Base-by-base conservation (phyloP, 2,113 vertebrate species). In the Tautogolabrus adspersus region DNA sequence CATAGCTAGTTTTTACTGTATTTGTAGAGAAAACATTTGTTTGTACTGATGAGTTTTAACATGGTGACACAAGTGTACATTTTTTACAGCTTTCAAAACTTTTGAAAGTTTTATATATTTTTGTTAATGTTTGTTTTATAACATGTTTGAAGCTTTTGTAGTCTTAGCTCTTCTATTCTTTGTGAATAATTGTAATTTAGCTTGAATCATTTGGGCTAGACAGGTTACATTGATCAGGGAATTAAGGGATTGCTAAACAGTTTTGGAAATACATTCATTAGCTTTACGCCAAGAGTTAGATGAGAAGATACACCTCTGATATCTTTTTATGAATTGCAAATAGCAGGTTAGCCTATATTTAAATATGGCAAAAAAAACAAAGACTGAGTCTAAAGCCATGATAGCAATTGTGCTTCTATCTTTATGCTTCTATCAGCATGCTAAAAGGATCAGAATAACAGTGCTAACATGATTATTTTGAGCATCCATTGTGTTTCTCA, bases 121-220 rank as follows among this genome's bases (percentile, higher is more conserved):
- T 94, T 93, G 72, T 91, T 90, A 86, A 92, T 88, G 82, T 86
- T 79, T 91, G 86, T 94, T 94, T 94, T 93, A 79, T 94, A 92
- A 90, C 62, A 82, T 82, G 44, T 76, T 56, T 34, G 70, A 89
- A 77, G 78, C 9, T 67, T 77, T 75, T 65, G 54, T 87, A 89
- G 89, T 5, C 9, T 10, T 84, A 86, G 84, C 11, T 56, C 5
- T 49, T 74, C 49, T 67, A 52, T 62, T 74, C 54, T 67, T 56
- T 62, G 58, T 82, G 66, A 68, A 73, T 72, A 69, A 85, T 75
- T 84, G n/a, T 56, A 75, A 81, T 19, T 22, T 76, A 86, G 77
- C 19, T 72, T 16, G 65, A n/a, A 70, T 77, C 46, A 56, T 77
- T 86, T 87, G 49, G 22, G 38, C 61, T 76, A 15, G 16, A 62